Evolutionary conservation across 2,113 vertebrate genomes (phyloP), one percentile per base, ranked within the genome.

Genomic region (Phalacrocorax brasilianus): DNA sequence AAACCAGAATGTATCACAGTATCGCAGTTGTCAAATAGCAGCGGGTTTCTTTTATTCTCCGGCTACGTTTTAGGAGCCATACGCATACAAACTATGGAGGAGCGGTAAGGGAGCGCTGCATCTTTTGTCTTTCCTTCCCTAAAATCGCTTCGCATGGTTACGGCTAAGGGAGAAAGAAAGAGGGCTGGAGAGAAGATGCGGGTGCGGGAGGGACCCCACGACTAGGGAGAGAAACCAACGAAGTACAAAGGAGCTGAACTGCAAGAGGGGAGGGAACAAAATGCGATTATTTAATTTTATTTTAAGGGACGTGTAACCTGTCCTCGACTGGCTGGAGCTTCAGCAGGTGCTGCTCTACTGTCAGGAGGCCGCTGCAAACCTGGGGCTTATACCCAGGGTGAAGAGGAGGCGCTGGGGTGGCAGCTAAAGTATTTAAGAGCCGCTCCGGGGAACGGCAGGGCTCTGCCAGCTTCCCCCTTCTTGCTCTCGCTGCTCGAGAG

Each of bases 1-100:
- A 82, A 93, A 93, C 0, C 45, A 59, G 93, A 95, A 97, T 88
- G 83, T 65, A 87, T 96, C 95, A 96, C 96, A 98, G 95, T 95
- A 98, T 97, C 93, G 56, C 91, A 97, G 94, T 85, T 97, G 91
- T 93, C 91, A 94, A 45, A 85, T 27, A 85, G 92, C 95, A 97
- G 97, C 88, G 83, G 84, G 80, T 88, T 94, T 92, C 78, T 91
- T 83, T 85, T 91, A 67, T 86, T 92, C 89, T 87, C 83, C 66
- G 21, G 61, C 81, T 97, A 53, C 19, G 11, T 82, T 95, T 82
- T 33, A 83, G 84, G 71, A 95, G 82, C 96, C 96, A 44, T 85
- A 77, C 42, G 38, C 47, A 40, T 92, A 97, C 47, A 93, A 76
- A 82, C 45, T 7, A 23, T 61, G 93, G 84, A 95, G 93, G 89